Evolutionary conservation across 1,140 invertebrate genomes (phyloP), one percentile per base, ranked within the genome.

Genomic region (Lucilia cuprina): DNA sequence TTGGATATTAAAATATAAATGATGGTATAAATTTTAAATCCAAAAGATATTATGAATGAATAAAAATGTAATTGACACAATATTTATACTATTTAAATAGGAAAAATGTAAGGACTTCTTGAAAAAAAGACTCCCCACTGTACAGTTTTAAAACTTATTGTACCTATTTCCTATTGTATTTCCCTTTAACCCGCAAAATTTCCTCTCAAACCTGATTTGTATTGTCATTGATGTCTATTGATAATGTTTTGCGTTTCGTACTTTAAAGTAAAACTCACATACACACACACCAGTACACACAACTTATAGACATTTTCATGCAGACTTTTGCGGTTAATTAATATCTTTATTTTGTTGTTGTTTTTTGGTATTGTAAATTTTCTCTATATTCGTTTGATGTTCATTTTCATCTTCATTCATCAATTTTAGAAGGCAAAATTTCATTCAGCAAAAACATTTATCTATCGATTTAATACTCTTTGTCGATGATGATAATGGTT

Each of bases 311-410:
- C 41, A 80, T 80, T 80, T 82, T 82, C 80, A 49, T 82, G 78
- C 80, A 84, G 84, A 84, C 84, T 84, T 84, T 84, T 84, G 84
- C n/a, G 84, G 84, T 84, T 84, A 84, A 84, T 84, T 84, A 84
- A 82, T 74, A 82, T 82, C 74, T 82, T 84, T 70, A 25, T 70
- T 19, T 70, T 25, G 19, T 70, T 41, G 80, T 49, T 47, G 30
- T 47, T 19, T n/a, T 47, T 82, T 25, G 34, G 5, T 4, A 49
- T 70, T 70, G 19, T 60, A n/a, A 60, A 41, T 41, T 47, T 41
- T 78, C 41, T 82, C 14, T 49, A 47, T 49, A 47, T 82, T 47
- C 41, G 80, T 82, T 65, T 82, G 82, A 34, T 70, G 82, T 82
- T 2, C 25, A 49, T 80, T 49, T 25, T 49, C 7, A 49, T 50